A percentile compares a stretch with the other conserved stretches of the same genome.
Conservation (phyloP, 1,140 invertebrate genomes). For the Achroia grisella region DNA sequence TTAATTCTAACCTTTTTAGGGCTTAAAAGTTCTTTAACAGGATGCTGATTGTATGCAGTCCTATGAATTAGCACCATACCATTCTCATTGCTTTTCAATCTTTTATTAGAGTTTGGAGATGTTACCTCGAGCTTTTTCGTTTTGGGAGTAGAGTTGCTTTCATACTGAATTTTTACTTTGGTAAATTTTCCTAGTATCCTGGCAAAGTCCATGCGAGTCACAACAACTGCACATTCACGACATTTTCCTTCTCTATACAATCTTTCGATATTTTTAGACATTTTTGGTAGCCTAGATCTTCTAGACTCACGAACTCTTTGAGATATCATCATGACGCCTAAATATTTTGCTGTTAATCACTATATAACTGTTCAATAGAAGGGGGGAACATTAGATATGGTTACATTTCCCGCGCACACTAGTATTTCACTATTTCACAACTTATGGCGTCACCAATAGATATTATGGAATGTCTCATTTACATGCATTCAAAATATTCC, state of each 20-base stretch:
- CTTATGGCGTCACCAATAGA: conserved; percentile 10
- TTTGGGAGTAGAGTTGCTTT: conserved; percentile 46
- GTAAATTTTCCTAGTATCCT: conserved; percentile 67
- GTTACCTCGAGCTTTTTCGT: conserved; percentile 22
- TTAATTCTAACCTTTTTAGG: conserved; percentile 24
- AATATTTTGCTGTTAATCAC: too few relatives aligned
- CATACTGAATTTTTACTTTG: conserved; percentile 65
- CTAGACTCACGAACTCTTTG: conserved; percentile 37
- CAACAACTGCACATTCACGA: conserved; percentile 57
- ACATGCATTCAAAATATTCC: not conserved
- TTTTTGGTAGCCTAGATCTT: conserved; percentile 35
- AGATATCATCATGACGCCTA: conserved; percentile 38
- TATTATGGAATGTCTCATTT: not conserved
- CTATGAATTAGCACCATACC: conserved; percentile 60
- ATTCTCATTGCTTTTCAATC: conserved; percentile 64
- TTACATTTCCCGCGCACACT: conserved; percentile 70
- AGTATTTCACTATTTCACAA: conserved; percentile 24
- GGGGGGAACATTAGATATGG: conserved; percentile 34
- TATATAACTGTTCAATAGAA: conserved; percentile 8
- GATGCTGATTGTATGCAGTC: conserved; percentile 44
- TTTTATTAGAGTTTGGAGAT: conserved; percentile 34
- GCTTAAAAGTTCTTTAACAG: conserved; percentile 28
- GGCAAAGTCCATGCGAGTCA: conserved; percentile 68
- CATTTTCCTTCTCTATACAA: conserved; percentile 65
- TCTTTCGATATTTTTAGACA: conserved; percentile 48